phyloP scores from a whole-genome alignment of 2,888 invertebrate genomes.

The Gibbula magus region DNA sequence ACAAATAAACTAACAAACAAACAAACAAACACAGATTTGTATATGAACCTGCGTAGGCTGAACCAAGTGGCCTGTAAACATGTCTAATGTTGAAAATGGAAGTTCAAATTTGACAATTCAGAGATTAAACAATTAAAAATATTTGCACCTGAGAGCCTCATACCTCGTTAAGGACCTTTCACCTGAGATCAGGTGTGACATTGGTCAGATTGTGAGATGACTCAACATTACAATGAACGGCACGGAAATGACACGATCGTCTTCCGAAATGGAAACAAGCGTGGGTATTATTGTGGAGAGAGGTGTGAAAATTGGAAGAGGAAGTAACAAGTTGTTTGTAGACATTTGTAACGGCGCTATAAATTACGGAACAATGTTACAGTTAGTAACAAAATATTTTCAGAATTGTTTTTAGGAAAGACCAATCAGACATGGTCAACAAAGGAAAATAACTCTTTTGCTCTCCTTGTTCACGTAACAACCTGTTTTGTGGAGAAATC shows the following conservation, averaged over 20 bases:
- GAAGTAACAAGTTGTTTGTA: not conserved
- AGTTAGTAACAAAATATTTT: not conserved
- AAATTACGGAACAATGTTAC: not conserved
- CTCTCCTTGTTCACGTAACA: no score
- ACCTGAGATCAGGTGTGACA: no score
- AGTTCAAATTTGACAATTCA: no score
- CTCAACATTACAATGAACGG: not conserved
- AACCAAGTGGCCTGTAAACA: not conserved
- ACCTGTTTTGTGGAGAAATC: no score
- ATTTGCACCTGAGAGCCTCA: no score
- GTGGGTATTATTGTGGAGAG: not conserved
- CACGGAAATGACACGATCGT: not conserved
- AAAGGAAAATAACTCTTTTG: no score
- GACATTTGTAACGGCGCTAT: not conserved
- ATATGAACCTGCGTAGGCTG: not conserved
- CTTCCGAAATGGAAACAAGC: not conserved
- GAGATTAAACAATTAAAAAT: no score
- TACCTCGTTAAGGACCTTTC: no score
- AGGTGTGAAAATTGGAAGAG: not conserved
- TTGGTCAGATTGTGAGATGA: no score
- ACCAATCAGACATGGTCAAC: no score
- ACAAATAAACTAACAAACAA: not conserved
- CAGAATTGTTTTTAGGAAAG: not conserved
- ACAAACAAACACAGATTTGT: not conserved
- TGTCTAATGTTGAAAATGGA: no score